phyloP scores from a whole-genome alignment of 2,797 vertebrate genomes.

The Pangasius mekongensis region DNA sequence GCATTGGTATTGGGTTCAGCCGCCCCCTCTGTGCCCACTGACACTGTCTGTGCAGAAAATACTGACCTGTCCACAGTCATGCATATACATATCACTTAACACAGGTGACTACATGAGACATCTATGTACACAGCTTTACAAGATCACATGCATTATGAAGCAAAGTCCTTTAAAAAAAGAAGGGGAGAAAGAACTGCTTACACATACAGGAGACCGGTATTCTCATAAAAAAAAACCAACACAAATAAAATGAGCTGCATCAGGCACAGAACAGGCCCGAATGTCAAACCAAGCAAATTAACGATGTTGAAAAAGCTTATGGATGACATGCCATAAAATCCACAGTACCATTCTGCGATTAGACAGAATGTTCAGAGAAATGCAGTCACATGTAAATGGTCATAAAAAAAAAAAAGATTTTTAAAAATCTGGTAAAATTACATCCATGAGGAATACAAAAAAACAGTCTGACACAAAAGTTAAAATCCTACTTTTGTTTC shows the following conservation, averaged over 20 bases:
- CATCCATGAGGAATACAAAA: background rate
- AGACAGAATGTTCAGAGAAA: background rate
- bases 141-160: conserved; percentile 52
- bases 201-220: conserved; percentile 41
- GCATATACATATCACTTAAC: conserved; percentile 61
- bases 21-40: conserved; percentile 53
- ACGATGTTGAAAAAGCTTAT: background rate
- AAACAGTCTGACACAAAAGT: background rate
- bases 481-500: background rate
- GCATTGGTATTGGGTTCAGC: conserved; percentile 52
- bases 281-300: conserved; percentile 14
- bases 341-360: conserved; percentile 30
- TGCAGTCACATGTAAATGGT: conserved; percentile 15
- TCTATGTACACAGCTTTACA: conserved; percentile 38
- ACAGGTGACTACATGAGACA: conserved; percentile 42
- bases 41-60: conserved; percentile 65
- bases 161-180: conserved; percentile 38
- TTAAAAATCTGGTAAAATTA: background rate
- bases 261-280: conserved; percentile 34
- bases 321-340: conserved; percentile 34
- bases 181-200: conserved; percentile 13
- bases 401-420: background rate
- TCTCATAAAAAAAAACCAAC: background rate
- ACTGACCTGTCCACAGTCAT: conserved; percentile 63
- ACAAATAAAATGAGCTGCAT: conserved; percentile 30